Evolutionary conservation across 2,113 vertebrate genomes (phyloP).

Genomic region (Thalassarche chlororhynchos): DNA sequence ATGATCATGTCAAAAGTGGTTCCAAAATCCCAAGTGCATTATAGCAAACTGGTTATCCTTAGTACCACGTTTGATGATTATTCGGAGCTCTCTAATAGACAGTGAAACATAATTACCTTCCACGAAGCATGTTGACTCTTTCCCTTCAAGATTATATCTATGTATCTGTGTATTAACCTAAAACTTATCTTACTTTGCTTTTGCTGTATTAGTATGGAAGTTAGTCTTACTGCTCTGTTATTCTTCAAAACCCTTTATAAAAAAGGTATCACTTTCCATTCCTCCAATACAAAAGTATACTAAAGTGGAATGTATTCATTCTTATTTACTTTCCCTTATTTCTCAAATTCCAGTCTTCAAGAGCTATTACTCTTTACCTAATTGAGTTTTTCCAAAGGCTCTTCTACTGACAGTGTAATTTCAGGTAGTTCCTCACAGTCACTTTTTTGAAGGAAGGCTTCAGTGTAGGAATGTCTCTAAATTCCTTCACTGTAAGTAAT

Average conservation of each 20-base stretch:
- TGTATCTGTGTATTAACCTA: background rate
- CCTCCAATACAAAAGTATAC: background rate
- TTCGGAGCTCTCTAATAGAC: background rate
- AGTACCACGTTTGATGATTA: background rate
- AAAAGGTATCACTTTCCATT: background rate
- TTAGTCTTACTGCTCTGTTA: background rate
- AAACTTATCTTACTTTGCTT: background rate
- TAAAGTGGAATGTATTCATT: background rate
- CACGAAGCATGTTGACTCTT: background rate
- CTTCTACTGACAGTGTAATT: background rate
- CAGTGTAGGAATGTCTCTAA: background rate
- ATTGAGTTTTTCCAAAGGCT: background rate
- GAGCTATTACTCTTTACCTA: background rate
- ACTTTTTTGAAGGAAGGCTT: background rate
- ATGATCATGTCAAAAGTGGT: background rate
- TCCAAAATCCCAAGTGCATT: background rate
- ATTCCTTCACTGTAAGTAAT: background rate
- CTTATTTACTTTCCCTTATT: background rate
- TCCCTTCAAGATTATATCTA: background rate
- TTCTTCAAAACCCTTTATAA: background rate
- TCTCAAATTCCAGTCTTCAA: background rate
- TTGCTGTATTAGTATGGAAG: background rate
- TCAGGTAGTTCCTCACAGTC: background rate
- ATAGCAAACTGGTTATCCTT: background rate
- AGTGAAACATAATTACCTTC: background rate